Conservation (phyloP, 2,797 vertebrate genomes). For the Rhinoraja longicauda region DNA sequence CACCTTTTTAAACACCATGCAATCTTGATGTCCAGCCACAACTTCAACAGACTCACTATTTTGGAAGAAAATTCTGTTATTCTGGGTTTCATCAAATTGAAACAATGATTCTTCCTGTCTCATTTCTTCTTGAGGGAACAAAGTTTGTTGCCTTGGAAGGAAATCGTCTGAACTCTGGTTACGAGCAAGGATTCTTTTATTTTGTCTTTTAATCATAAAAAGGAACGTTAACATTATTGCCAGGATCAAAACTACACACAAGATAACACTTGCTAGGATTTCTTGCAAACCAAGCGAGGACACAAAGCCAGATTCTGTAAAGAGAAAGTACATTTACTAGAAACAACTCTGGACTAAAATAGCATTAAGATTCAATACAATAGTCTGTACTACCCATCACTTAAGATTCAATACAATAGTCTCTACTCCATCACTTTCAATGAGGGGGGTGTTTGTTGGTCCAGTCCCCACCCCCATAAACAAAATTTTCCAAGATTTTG, state of each 20-base stretch:
- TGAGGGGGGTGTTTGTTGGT: not conserved
- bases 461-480: no score
- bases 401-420: not conserved
- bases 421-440: not conserved
- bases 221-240: not conserved
- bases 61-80: not conserved
- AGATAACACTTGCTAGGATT: not conserved
- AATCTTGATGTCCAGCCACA: not conserved
- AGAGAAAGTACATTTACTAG: not conserved
- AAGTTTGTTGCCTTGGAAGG: not conserved
- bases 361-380: not conserved
- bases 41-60: not conserved
- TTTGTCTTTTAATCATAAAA: not conserved
- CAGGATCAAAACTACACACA: constrained; percentile 9
- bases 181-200: not conserved
- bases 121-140: not conserved
- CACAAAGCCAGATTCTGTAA: constrained; percentile 1
- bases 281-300: not conserved
- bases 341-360: no score
- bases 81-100: not conserved
- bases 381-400: not conserved
- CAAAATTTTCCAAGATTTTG: no score
- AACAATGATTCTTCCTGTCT: not conserved
- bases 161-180: no score
- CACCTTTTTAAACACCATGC: no score